Evolutionary conservation across 2,797 vertebrate genomes (phyloP).

Genomic region (Phalloptychus januarius): DNA sequence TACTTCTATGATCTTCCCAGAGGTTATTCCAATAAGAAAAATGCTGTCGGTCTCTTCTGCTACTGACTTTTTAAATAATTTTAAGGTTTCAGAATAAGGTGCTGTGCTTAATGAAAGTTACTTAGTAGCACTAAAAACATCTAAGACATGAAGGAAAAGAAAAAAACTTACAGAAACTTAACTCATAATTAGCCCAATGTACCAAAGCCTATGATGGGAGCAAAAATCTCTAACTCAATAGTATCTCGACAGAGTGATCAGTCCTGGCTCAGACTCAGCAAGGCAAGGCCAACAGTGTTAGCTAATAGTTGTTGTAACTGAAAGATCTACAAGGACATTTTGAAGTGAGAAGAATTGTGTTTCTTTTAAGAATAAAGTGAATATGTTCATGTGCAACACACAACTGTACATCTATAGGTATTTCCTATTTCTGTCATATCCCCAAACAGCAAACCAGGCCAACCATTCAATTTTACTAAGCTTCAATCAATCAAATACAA

Average conservation of each 20-base stretch:
- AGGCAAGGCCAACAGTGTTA: background rate
- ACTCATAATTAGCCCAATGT: background rate
- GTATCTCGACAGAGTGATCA: background rate
- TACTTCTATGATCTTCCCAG: background rate
- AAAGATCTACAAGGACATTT: background rate
- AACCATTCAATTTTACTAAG: background rate
- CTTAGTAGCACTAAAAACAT: background rate
- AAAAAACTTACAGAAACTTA: background rate
- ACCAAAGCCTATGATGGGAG: background rate
- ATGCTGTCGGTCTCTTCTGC: background rate
- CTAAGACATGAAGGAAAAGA: background rate
- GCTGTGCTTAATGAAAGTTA: background rate
- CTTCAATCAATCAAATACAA: background rate
- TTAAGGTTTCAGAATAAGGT: background rate
- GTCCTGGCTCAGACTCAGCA: background rate
- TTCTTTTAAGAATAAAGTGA: background rate
- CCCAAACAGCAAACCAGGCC: background rate
- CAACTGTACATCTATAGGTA: background rate
- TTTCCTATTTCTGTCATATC: background rate
- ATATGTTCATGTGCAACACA: background rate
- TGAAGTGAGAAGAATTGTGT: background rate
- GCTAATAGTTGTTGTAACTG: background rate
- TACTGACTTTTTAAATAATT: background rate
- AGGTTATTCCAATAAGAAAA: background rate
- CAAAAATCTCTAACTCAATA: background rate